Evolutionary conservation across 2,888 invertebrate species (phyloP), one percentile per base, ranked within the genome.

Genomic region (Cataglyphis rosenhaueri): DNA sequence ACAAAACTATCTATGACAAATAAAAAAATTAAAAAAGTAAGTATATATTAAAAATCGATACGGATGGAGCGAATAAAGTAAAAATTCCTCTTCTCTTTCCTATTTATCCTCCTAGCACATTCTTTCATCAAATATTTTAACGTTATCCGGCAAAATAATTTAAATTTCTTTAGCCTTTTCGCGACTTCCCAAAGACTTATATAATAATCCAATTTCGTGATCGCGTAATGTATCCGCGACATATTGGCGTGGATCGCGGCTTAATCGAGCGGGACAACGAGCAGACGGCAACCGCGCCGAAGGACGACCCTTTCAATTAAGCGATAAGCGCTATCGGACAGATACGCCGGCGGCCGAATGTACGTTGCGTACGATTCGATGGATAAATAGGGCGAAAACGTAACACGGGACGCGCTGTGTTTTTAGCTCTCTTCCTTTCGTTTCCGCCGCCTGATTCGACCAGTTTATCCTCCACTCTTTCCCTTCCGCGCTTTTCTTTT

Each of bases 251-350:
- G 75, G 83, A 87, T 87, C 81, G 84, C 62, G 82, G 84, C 84
- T 88, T 88, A 86, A 89, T 89, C 88, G 88, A 88, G 86, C 82
- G 82, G 87, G 83, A 79, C 85, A 82, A 81, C 87, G 87, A 83
- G 78, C 84, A 79, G 82, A 76, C 57, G 38, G 38, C 12, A n/a
- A 52, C 78, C 59, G 41, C 59, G 29, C 78, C 84, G 85, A 84
- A 85, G 87, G 85, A 86, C 85, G 88, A 85, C 85, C 89, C 88
- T 91, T 89, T 89, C 88, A 91, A 91, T 91, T 91, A 91, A 91
- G 85, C 88, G 91, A 91, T 91, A 91, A 91, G 88, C 89, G 89
- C 87, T 89, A 91, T 91, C 91, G 86, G 83, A 84, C 87, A 86
- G 85, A 68, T 68, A 52, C 38, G 75, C 82, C 82, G 48, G 82